Evolutionary conservation across 2,797 vertebrate genomes (phyloP).

Genomic region (Sebastes nivosus): DNA sequence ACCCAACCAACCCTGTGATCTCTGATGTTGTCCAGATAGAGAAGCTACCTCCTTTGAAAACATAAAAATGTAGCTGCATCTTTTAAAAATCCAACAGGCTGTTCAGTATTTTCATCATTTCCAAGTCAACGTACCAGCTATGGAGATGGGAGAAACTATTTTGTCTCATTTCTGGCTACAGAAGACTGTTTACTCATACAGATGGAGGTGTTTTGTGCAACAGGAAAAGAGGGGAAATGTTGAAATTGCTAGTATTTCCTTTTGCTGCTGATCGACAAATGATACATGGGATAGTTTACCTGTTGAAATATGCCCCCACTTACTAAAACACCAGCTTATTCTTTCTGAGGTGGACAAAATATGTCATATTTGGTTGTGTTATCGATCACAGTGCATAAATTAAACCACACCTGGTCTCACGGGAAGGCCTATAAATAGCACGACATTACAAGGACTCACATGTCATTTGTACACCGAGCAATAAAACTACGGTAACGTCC

Average conservation of each 20-base stretch:
- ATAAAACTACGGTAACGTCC: too few relatives aligned
- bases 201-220: not conserved
- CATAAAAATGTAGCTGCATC: not conserved
- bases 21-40: not conserved
- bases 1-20: too few relatives aligned
- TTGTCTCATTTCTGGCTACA: not conserved
- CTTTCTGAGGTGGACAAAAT: not conserved
- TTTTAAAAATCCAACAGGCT: not conserved
- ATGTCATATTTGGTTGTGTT: not conserved
- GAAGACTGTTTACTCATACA: not conserved
- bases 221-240: not conserved
- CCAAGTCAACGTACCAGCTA: not conserved
- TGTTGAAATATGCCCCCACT: not conserved
- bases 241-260: not conserved
- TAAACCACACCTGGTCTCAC: not conserved
- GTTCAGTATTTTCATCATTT: not conserved
- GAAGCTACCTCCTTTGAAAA: not conserved
- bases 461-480: rapidly evolving
- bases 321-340: not conserved
- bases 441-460: too few relatives aligned
- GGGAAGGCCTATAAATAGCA: rapidly evolving
- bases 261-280: not conserved
- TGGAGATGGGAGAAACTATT: not conserved
- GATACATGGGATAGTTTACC: not conserved
- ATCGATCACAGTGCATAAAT: not conserved